phyloP scores from a whole-genome alignment of 2,113 vertebrate genomes.

The Muntiacus muntjak region DNA sequence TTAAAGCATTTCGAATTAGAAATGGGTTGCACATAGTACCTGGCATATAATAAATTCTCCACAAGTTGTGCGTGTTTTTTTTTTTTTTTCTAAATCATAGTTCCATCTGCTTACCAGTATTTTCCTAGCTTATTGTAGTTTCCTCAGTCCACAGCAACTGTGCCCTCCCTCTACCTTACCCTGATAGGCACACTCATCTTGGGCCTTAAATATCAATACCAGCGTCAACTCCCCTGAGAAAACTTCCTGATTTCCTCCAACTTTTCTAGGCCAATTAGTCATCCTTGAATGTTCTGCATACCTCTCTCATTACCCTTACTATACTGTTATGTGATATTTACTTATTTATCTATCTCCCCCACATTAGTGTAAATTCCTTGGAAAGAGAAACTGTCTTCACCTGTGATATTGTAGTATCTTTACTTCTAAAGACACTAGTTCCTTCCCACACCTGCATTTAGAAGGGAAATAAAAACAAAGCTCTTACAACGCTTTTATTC shows the following conservation, averaged over 20 bases:
- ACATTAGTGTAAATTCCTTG: not conserved
- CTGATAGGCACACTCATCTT: not conserved
- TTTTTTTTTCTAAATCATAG: not conserved
- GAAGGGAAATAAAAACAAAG: not conserved
- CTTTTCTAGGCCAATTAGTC: not conserved
- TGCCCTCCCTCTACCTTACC: too few species aligned
- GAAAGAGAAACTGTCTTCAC: not conserved
- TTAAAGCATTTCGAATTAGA: not conserved
- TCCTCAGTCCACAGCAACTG: not conserved
- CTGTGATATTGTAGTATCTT: not conserved
- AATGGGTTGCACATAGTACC: not conserved
- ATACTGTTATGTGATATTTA: not conserved
- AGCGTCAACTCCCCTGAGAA: not conserved
- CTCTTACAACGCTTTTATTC: not conserved
- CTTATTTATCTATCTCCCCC: not conserved
- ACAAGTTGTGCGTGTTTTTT: not conserved
- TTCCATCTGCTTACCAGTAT: not conserved
- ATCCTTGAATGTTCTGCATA: not conserved
- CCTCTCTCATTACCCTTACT: not conserved
- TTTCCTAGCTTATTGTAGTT: not conserved
- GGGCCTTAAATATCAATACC: not conserved
- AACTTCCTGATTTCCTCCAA: not conserved
- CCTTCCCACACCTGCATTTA: not conserved
- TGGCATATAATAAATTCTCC: not conserved
- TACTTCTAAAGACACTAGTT: not conserved